These are phyloP conservation scores for Theretra japonica DNA, from an alignment of 2,888 invertebrate genomes.

Conservation along the genomic window DNA sequence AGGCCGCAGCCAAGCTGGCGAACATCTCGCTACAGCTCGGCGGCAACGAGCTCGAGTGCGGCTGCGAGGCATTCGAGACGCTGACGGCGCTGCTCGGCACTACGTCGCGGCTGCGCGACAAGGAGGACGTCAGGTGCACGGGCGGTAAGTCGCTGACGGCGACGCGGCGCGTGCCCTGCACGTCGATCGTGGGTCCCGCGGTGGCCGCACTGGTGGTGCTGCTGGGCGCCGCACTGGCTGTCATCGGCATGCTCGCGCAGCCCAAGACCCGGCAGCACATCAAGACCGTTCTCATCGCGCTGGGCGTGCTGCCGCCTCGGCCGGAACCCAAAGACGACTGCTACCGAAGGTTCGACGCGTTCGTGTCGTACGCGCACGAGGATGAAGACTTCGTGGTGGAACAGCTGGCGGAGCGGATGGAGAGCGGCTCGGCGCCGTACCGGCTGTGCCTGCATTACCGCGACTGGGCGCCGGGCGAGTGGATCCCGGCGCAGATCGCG, in stretches of 20 bases:
- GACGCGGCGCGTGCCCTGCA: slow-evolving; percentile 21
- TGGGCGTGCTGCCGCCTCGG: slow-evolving; percentile 40
- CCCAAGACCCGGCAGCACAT: slow-evolving; percentile 39
- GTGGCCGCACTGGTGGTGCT: slow-evolving; percentile 37
- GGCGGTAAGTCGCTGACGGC: slow-evolving; percentile 21
- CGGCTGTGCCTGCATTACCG: slow-evolving; percentile 89
- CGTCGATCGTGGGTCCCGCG: slow-evolving; percentile 24
- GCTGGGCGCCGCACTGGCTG: slow-evolving; percentile 36
- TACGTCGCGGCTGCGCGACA: slow-evolving; percentile 17
- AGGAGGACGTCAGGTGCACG: background rate
- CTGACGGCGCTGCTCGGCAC: slow-evolving; percentile 22
- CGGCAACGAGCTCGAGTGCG: slow-evolving; percentile 37
- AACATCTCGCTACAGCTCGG: slow-evolving; percentile 29
- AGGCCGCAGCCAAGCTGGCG: slow-evolving; percentile 27
- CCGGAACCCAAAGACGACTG: slow-evolving; percentile 32
- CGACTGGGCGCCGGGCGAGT: slow-evolving; percentile 83
- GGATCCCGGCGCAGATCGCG: slow-evolving; percentile 89
- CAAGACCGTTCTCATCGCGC: slow-evolving; percentile 41
- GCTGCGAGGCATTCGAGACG: slow-evolving; percentile 27
- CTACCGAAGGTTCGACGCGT: slow-evolving; percentile 87
- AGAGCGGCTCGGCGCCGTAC: slow-evolving; percentile 72
- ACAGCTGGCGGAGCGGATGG: slow-evolving; percentile 87
- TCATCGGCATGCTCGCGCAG: slow-evolving; percentile 37
- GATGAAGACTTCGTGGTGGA: slow-evolving; percentile 89
- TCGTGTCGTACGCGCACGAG: slow-evolving; percentile 91